Evolutionary conservation across 2,888 invertebrate genomes (phyloP).

Genomic region (Hydraecia micacea): DNA sequence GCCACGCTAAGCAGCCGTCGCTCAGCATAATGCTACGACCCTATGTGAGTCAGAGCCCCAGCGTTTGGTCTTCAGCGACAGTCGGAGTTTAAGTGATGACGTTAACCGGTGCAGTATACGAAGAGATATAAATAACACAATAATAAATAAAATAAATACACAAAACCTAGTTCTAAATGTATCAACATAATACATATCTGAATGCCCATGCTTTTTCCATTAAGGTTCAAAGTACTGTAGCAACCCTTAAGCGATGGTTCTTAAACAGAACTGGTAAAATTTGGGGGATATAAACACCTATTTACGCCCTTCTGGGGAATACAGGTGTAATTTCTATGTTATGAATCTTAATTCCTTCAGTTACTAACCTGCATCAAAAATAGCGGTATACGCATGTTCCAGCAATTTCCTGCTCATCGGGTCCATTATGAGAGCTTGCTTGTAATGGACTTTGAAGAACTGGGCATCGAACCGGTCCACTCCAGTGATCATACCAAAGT

Average conservation of each 20-base stretch:
- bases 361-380: constrained; percentile 91
- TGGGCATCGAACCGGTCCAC: constrained; percentile 92
- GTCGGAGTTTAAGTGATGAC: no score
- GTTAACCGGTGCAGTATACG: no score
- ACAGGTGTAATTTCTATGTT: background rate
- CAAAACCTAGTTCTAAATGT: no score
- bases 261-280: background rate
- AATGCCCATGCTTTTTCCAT: background rate
- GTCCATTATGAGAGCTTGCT: constrained; percentile 91
- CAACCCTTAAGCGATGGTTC: background rate
- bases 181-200: no score
- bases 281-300: background rate
- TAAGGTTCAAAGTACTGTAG: no score
- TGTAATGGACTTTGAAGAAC: constrained; percentile 92
- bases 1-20: no score
- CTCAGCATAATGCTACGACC: no score
- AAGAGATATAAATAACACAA: no score
- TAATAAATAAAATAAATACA: no score
- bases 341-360: background rate
- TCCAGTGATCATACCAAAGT: constrained; percentile 91
- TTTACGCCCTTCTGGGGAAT: background rate
- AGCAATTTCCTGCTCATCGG: constrained; percentile 92
- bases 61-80: no score
- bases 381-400: constrained; percentile 92
- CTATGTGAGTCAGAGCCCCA: no score